phyloP scores from a whole-genome alignment of 2,797 vertebrate species.

The Capromys pilorides region DNA sequence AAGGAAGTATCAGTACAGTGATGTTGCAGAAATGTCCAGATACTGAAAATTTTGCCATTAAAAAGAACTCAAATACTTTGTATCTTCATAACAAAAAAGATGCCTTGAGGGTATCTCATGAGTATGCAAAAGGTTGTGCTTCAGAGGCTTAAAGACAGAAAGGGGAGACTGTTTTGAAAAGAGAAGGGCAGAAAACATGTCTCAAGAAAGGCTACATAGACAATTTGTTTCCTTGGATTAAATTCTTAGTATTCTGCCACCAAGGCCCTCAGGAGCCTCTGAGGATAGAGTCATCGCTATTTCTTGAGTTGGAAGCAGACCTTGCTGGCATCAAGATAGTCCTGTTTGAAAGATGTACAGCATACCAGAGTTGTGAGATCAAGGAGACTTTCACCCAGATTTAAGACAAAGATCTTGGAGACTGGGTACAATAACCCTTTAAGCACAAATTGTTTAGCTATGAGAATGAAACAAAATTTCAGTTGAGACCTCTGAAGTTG shows the following conservation, averaged over 20 bases:
- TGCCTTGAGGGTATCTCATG: background rate
- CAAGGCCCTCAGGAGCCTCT: background rate
- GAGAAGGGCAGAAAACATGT: background rate
- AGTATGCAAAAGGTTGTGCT: background rate
- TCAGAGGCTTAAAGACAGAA: background rate
- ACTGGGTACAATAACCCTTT: background rate
- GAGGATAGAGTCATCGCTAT: background rate
- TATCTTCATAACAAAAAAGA: background rate
- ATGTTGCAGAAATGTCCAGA: background rate
- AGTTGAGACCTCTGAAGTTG: background rate
- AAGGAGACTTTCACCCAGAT: background rate
- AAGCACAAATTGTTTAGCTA: background rate
- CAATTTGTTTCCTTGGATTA: background rate
- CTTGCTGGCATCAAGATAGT: no score
- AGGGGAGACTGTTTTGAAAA: background rate
- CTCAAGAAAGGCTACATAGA: background rate
- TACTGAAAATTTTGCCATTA: background rate
- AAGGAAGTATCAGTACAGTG: background rate
- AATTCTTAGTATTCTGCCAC: background rate
- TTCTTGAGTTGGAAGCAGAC: background rate
- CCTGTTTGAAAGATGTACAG: background rate
- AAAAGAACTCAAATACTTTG: background rate
- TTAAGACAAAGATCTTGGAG: background rate
- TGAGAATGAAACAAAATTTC: background rate
- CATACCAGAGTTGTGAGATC: background rate